Base-by-base conservation (phyloP, 2,797 vertebrate species). In the Remorina albescens region DNA sequence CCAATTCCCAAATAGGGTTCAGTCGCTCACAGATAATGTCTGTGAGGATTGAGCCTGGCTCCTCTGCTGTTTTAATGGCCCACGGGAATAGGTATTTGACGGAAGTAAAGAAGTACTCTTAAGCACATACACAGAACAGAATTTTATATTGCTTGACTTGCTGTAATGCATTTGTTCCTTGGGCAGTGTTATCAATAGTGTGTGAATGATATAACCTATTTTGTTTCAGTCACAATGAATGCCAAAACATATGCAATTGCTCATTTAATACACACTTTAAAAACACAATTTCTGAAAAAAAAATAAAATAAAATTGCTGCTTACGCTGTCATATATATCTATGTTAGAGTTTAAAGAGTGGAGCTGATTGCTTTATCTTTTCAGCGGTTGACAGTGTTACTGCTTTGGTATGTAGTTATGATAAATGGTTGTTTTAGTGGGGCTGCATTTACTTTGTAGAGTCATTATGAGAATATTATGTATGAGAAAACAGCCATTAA, bases 1-100 rank as follows among this genome's bases (percentile, higher is more conserved):
- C 95, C 96, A 95, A 95, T 96, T 97, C 95, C 95, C 95, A 96
- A 96, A 97, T 96, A 97, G 96, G 95, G 95, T 96, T 95, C 92
- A 94, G 95, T 95, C 94, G 92, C 95, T 96, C 96, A 95, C 96
- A 97, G 95, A 97, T 96, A 97, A 97, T 97, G 95, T 95, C 96
- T 95, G 93, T 90, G 92, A 76, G 95, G 96, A 98, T 96, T 97
- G 95, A 97, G 95, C 94, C 76, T 1, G 92, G 88, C 94, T 97
- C 91, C 89, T 94, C 93, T 89, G 93, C 95, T 77, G 88, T 93
- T 94, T 90, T 90, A 91, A 89, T 89, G 87, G 96, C 98, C 96
- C 97, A 87, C 75, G 96, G 95, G 97, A 97, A 88, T 91, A 81
- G 85, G 82, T 92, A 94, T 89, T 95, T 95, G 95, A 96, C 93